Base-by-base conservation (phyloP, 53 echinoderm and acorn worm species). In the Henricia sp. region DNA sequence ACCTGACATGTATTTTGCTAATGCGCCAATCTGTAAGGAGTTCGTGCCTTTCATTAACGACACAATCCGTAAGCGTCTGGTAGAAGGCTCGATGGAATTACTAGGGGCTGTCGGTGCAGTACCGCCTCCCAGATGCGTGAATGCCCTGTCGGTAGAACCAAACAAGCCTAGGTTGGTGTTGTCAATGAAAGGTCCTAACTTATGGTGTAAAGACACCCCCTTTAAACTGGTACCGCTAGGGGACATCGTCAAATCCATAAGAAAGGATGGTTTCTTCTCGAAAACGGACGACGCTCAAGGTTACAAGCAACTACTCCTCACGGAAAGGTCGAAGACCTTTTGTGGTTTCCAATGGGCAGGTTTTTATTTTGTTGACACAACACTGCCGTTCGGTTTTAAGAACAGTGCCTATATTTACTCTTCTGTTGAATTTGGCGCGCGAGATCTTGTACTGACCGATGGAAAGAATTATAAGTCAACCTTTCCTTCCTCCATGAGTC, bases 341-440 rank as follows among this genome's bases (percentile, higher is more conserved):
- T 58, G 59, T 4, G 59, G 59, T 2, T 58, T 58, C 14, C 42
- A 68, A 68, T 68, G 69, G 69, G 69, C 69, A 12, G 69, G 69
- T 41, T 68, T 68, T 20, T 68, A 41, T 25, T 68, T 68, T 21
- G 69, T 68, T 20, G 69, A 68, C 26, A 68, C 69, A 11, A 42
- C 69, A 8, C 41, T 68, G 17, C 69, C 69, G 0, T 68, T 68
- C 8, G 69, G 69, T 33, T 42, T 68, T 25, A 60, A 60, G 16
- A 29, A 60, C 20, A 60, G 62, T 27, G 62, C 62, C 2, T 26
- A 28, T 29, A 60, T 68, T 20, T 68, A 68, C 26, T 68, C 69
- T 16, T 23, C 69, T 21, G 26, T 68, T 0, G 69, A 44, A 3
- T 68, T 68, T n/a, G n/a, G n/a, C n/a, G n/a, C n/a, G n/a, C n/a